Evolutionary conservation across 1,140 invertebrate genomes (phyloP), one percentile per base, ranked within the genome.

Genomic region (Dryas iulia): DNA sequence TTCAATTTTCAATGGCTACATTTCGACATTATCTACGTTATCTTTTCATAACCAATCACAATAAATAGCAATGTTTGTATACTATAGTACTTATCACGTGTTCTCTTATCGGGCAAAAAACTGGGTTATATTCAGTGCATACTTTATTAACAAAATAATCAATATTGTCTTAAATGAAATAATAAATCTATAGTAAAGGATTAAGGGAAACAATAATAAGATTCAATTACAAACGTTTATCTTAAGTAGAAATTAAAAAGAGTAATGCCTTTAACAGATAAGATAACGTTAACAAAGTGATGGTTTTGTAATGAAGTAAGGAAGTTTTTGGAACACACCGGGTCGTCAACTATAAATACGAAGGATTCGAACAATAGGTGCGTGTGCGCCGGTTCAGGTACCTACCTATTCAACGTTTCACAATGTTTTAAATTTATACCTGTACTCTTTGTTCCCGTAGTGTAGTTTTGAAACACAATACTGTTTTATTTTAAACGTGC

Each of bases 81-180:
- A 21, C 5, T 39, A 14, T 14, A 39, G 8, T 23, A 52, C 28
- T 66, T 66, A 58, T 26, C 60, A 26, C 10, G 58, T 73, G n/a
- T 69, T 68, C 33, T 58, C 61, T 74, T 74, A 74, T 74, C 73
- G 69, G 73, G 28, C 69, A 74, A 31, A 65, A 66, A 74, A 66
- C 58, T 74, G 70, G 73, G 73, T 68, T 68, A 74, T 28, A 53
- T 64, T 63, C 12, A 39, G 56, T 33, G 58, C 62, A 61, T 66
- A 53, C 31, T 33, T 26, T 53, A 67, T 67, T 63, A 72, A 21
- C 26, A 11, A 56, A 33, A 54, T 53, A 66, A 62, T 52, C 59
- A 28, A 62, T 62, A 62, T 7, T 18, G 14, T 18, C 39, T 47
- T 21, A 8, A 18, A 8, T 47, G 10, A 39, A 39, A 12, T 14